Evolutionary conservation across 2,888 invertebrate genomes (phyloP), one percentile per base, ranked within the genome.

Genomic region (Cosmopolites sordidus): DNA sequence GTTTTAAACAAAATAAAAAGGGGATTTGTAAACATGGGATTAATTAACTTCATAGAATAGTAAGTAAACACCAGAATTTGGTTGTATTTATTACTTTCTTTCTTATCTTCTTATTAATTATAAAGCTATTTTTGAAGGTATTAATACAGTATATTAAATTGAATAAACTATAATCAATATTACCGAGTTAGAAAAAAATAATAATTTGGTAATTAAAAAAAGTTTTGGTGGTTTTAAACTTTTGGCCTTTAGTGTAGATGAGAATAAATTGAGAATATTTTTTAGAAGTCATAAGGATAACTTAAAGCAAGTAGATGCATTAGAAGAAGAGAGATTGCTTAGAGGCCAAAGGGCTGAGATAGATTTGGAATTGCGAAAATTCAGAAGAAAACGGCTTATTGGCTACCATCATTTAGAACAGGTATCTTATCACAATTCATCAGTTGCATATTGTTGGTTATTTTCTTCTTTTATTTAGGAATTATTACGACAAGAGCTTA

Each of bases 281-380:
- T 68, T 16, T 66, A 84, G 85, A 75, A 85, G 87, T 68, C 93
- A 94, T 70, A 95, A 95, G 74, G 93, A 94, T 73, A 89, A 86
- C 75, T 78, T 94, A 69, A 91, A 92, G 73, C 87, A 91, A 69
- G 88, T 91, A 58, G 94, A 95, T 74, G 89, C 89, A 59, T 91
- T 89, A 65, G 92, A 93, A 67, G 92, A 95, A 75, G 88, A 91
- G 75, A 82, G 91, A 64, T 79, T 96, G 69, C 81, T 91, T 64
- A 83, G 90, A 52, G 86, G 89, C 60, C 96, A 97, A 76, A 88
- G 89, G 68, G 92, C 93, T 73, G 89, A 92, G 73, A 80, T 94
- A 65, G 92, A 95, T 69, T 80, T 94, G 65, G 94, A 96, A 80
- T 84, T 95, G 72, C 81, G 96, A 33, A 92, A 94, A 73, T 94